Percentiles rank a stretch among this genome's conserved stretches.
Evolutionary conservation across 1,140 invertebrate genomes (phyloP).

Genomic region (Lasioglossum albipes): DNA sequence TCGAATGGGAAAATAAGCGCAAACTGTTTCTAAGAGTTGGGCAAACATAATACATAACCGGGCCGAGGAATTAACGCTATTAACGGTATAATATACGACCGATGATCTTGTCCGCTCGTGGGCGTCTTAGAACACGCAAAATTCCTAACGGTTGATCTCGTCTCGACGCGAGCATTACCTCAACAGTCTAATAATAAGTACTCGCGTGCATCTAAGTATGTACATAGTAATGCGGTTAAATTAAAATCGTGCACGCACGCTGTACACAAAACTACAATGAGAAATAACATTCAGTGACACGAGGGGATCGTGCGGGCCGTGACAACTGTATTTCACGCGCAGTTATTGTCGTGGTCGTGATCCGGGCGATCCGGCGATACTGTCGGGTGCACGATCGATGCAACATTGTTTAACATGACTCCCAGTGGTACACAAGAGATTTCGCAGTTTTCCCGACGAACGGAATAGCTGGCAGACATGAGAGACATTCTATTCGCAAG

Average conservation of each 20-base stretch:
- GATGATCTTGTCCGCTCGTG: too few species aligned
- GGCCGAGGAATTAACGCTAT: not conserved
- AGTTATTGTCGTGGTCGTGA: conserved; percentile 6
- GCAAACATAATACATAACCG: too few species aligned
- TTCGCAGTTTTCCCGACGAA: conserved; percentile 16
- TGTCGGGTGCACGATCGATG: conserved; percentile 22
- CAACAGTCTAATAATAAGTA: conserved; percentile 1
- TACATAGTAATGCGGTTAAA: not conserved
- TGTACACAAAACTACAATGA: not conserved
- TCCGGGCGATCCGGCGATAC: not conserved
- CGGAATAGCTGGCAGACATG: not conserved
- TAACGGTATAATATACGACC: not conserved
- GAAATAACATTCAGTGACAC: not conserved
- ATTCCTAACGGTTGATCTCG: not conserved
- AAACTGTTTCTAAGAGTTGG: not conserved
- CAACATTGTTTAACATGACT: conserved; percentile 37
- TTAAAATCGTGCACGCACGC: not conserved
- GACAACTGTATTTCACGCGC: too few species aligned
- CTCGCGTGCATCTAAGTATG: not conserved
- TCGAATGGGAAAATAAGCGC: too few species aligned
- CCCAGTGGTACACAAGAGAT: not conserved
- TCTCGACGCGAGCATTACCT: not conserved
- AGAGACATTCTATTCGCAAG: not conserved
- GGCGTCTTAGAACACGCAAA: not conserved
- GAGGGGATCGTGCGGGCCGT: not conserved